Conservation (phyloP, 1,140 invertebrate species). For the Cataglyphis hispanica region DNA sequence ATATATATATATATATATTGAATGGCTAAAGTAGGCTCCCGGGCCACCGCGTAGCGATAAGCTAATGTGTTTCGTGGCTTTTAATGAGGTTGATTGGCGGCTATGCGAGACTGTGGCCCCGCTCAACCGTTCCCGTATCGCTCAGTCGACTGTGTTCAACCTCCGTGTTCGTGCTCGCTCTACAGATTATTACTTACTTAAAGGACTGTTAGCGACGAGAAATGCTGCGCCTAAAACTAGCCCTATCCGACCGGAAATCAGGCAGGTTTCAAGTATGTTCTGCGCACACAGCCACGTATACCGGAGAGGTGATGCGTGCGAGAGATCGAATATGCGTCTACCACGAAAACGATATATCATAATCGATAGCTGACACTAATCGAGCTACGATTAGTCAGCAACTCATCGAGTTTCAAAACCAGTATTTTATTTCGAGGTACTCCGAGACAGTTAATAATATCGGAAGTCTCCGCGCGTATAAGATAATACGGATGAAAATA, state of each 20-base stretch:
- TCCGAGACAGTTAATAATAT: slow-evolving; percentile 26
- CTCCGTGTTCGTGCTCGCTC: slow-evolving; percentile 70
- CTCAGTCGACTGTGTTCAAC: slow-evolving; percentile 73
- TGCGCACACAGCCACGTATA: background rate
- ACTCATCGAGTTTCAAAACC: slow-evolving; percentile 12
- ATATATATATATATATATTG: slow-evolving; percentile 39
- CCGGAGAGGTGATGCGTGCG: background rate
- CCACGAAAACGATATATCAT: slow-evolving; percentile 27
- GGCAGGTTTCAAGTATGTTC: background rate
- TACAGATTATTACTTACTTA: slow-evolving; percentile 79
- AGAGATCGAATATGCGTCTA: slow-evolving; percentile 27
- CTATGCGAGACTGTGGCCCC: slow-evolving; percentile 56
- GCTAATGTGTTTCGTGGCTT: slow-evolving; percentile 83
- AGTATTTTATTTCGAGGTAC: slow-evolving; percentile 40
- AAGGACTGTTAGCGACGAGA: slow-evolving; percentile 75
- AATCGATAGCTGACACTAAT: slow-evolving; percentile 3
- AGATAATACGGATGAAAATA: slow-evolving; percentile 31
- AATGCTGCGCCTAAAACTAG: slow-evolving; percentile 56
- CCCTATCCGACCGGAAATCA: slow-evolving; percentile 51
- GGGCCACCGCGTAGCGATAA: slow-evolving; percentile 76
- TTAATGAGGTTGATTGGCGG: slow-evolving; percentile 82
- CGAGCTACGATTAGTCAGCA: slow-evolving; percentile 28
- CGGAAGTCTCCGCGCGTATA: background rate
- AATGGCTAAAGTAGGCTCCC: slow-evolving; percentile 70
- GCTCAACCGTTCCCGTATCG: slow-evolving; percentile 71